Conservation (phyloP, 2,888 invertebrate species). For the Xylota sylvarum region DNA sequence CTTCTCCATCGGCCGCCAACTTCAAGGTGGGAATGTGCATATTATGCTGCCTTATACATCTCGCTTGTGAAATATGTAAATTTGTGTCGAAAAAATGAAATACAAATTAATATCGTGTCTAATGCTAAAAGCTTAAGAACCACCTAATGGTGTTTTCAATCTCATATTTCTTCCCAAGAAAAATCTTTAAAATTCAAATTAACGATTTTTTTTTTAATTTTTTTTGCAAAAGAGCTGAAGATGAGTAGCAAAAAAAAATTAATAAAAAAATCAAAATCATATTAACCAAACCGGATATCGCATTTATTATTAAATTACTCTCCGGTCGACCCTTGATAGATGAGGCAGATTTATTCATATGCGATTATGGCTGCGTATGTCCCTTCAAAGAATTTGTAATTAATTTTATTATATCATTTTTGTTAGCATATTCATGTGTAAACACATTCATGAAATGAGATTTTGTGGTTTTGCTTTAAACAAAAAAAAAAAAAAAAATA, state of each 20-base stretch:
- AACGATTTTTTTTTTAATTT: constrained; percentile 6
- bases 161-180: constrained; percentile 20
- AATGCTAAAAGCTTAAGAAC: not conserved
- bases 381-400: constrained; percentile 31
- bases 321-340: constrained; percentile 32
- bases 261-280: constrained; percentile 3
- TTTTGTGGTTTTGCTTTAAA: constrained; percentile 9
- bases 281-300: constrained; percentile 46
- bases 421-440: not conserved
- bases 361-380: constrained; percentile 12
- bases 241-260: not conserved
- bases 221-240: constrained; percentile 18
- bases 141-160: constrained; percentile 13
- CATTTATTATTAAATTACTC: constrained; percentile 41
- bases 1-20: not conserved
- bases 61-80: constrained; percentile 2
- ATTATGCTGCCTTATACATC: not conserved
- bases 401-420: constrained; percentile 34
- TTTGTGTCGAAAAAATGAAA: constrained; percentile 16
- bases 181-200: constrained; percentile 37
- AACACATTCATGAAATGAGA: constrained; percentile 8
- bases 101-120: not conserved
- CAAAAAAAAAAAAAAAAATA: not conserved
- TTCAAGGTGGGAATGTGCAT: not conserved
- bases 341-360: constrained; percentile 28